A percentile compares a stretch with the other conserved stretches of the same genome.
phyloP scores from a whole-genome alignment of 2,888 invertebrate species.

The Polia nebulosa region DNA sequence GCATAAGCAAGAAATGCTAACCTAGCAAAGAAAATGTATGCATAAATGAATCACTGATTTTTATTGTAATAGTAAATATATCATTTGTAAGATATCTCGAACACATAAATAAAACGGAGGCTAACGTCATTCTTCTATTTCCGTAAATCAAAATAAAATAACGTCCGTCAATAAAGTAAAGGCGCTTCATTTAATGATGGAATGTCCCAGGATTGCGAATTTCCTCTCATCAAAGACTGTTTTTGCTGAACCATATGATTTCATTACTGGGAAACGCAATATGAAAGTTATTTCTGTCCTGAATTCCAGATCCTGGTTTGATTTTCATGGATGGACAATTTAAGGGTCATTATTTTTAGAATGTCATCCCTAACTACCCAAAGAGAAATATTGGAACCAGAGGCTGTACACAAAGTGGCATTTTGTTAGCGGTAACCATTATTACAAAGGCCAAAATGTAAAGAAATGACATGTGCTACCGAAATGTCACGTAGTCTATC shows the following conservation, averaged over 20 bases:
- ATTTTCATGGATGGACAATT: background rate
- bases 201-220: constrained; percentile 64
- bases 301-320: constrained; percentile 6
- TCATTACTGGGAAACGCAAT: constrained; percentile 56
- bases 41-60: no score
- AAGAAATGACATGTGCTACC: no score
- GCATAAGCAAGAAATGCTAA: background rate
- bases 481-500: no score
- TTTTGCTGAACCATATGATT: constrained; percentile 49
- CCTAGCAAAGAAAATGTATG: background rate
- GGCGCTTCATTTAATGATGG: constrained; percentile 29
- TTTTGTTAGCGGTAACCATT: no score
- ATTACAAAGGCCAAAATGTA: no score
- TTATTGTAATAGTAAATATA: no score
- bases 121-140: background rate
- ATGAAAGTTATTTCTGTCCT: constrained; percentile 7
- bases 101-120: no score
- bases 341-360: background rate
- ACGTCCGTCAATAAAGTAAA: constrained; percentile 30
- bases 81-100: no score
- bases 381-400: background rate
- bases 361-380: background rate
- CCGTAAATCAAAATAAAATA: constrained; percentile 10
- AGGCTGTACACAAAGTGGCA: no score
- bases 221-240: constrained; percentile 53